Percentiles rank a stretch among this genome's conserved stretches.
Evolutionary conservation across 1,140 invertebrate species (phyloP).

Genomic region (Subanguina moxae): DNA sequence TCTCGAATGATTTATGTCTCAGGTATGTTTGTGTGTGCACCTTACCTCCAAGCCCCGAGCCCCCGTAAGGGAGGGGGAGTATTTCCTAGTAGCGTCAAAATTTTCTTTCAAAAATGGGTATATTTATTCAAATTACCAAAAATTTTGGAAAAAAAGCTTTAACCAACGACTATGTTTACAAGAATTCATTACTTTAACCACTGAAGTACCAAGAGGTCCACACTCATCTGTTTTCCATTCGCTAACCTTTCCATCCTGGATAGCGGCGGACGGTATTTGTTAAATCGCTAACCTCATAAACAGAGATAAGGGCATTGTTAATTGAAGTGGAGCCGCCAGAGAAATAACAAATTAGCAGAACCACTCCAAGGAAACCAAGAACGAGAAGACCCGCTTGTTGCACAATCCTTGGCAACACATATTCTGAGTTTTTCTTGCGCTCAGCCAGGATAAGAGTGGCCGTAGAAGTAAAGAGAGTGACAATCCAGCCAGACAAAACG

Average conservation of each 20-base stretch:
- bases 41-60: no score
- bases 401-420: constrained; percentile 37
- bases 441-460: constrained; percentile 26
- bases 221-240: background rate
- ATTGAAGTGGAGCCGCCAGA: constrained; percentile 24
- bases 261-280: no score
- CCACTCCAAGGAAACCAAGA: constrained; percentile 17
- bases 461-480: constrained; percentile 35
- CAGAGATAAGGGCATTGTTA: constrained; percentile 27
- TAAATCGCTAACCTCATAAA: constrained; percentile 32
- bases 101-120: no score
- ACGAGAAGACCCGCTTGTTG: constrained; percentile 38
- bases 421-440: constrained; percentile 25
- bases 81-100: no score
- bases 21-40: no score
- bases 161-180: no score
- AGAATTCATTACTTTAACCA: background rate
- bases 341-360: constrained; percentile 32
- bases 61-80: no score
- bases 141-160: no score
- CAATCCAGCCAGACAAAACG: constrained; percentile 35
- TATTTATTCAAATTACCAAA: no score
- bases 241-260: background rate
- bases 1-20: no score
- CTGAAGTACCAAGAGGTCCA: no score